Conservation (phyloP, 2,113 vertebrate genomes). For the Orthonyx spaldingii region DNA sequence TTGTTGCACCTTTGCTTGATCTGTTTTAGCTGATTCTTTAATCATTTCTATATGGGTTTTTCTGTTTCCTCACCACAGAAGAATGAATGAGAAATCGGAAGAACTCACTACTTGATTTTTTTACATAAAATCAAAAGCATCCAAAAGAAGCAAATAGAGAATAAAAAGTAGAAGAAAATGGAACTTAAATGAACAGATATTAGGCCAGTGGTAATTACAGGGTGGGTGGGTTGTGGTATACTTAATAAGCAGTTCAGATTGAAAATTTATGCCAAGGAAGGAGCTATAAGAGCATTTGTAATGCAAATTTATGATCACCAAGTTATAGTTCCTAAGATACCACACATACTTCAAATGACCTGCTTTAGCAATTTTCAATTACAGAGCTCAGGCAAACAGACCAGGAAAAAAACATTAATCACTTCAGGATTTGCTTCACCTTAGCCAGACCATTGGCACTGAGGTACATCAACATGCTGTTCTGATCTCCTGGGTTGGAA, state of each 20-base stretch:
- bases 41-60: background rate
- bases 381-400: background rate
- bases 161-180: background rate
- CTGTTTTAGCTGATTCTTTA: background rate
- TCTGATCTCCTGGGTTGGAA: background rate
- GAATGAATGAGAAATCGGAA: background rate
- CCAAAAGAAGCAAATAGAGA: background rate
- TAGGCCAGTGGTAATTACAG: conserved; percentile 20
- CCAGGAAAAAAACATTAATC: background rate
- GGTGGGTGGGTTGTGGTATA: background rate
- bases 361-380: conserved; percentile 38
- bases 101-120: background rate
- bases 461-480: background rate
- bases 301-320: conserved; percentile 48
- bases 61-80: background rate
- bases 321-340: conserved; percentile 27
- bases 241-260: conserved; percentile 23
- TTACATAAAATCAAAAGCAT: background rate
- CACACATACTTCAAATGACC: conserved; percentile 23
- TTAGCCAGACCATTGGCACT: background rate
- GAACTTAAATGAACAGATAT: background rate
- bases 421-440: background rate
- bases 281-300: conserved; percentile 1
- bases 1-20: background rate
- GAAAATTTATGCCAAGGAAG: conserved; percentile 4